Percentiles rank a stretch among this genome's conserved stretches.
Evolutionary conservation across 2,797 vertebrate species (phyloP).

Genomic region (Zenarchopterus dispar): DNA sequence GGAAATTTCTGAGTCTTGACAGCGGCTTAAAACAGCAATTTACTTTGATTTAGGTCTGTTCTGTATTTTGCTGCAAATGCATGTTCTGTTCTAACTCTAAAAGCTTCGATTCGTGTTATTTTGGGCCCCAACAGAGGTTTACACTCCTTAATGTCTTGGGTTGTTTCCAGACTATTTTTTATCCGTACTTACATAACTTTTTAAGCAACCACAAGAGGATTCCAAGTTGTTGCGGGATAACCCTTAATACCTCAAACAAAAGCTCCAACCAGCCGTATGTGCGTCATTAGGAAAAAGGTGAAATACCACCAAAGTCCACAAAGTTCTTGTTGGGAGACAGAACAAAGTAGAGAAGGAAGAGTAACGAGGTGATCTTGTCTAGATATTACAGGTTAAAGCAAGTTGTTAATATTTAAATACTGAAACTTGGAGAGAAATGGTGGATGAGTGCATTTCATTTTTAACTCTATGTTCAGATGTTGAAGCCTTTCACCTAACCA

Average conservation of each 20-base stretch:
- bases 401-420: conserved; percentile 12
- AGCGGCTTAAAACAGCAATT: no score
- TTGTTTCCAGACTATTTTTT: no score
- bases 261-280: neutral
- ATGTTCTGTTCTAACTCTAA: no score
- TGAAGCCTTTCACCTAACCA: no score
- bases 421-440: neutral
- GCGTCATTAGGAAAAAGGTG: neutral
- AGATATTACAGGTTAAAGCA: no score
- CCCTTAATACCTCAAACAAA: conserved; percentile 6
- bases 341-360: neutral
- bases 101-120: no score
- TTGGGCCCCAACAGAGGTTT: no score
- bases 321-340: neutral
- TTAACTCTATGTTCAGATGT: no score
- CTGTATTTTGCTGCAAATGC: no score
- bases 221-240: conserved; percentile 12
- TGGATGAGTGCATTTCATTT: conserved; percentile 11
- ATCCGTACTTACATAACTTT: conserved; percentile 4
- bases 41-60: no score
- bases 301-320: neutral
- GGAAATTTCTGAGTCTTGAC: no score
- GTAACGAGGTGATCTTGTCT: neutral
- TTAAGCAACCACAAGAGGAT: conserved; percentile 29
- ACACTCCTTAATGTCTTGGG: no score